Conservation (phyloP, 2,888 invertebrate species). For the Morinoia aosen region DNA sequence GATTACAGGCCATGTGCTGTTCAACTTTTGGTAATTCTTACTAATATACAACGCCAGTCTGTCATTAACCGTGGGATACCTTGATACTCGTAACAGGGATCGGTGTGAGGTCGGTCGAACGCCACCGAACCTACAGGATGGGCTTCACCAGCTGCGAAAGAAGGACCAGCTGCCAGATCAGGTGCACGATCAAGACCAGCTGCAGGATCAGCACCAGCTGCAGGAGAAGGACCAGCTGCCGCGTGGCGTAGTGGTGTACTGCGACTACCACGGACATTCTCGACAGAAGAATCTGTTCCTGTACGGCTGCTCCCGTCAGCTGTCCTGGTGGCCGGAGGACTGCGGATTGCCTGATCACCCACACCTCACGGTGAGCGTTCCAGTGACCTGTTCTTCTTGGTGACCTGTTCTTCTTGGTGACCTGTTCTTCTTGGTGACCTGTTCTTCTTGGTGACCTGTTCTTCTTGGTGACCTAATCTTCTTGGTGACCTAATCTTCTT, state of each 20-base stretch:
- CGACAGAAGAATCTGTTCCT: slow-evolving; percentile 87
- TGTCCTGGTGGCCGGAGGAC: slow-evolving; percentile 80
- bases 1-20: too few species aligned
- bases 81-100: background rate
- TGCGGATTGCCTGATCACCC: slow-evolving; percentile 76
- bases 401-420: background rate
- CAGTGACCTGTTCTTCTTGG: background rate
- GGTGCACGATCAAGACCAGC: background rate
- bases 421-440: background rate
- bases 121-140: background rate
- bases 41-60: too few species aligned
- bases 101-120: background rate
- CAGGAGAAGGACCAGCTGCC: background rate
- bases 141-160: background rate
- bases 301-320: slow-evolving; percentile 83
- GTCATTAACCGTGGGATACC: background rate
- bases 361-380: slow-evolving; percentile 69
- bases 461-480: too few species aligned
- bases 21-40: too few species aligned
- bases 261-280: slow-evolving; percentile 88
- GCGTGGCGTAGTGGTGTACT: slow-evolving; percentile 77
- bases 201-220: background rate
- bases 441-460: background rate
- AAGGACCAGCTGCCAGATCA: background rate
- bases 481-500: too few species aligned